Evolutionary conservation across 2,888 invertebrate genomes (phyloP), one percentile per base, ranked within the genome.

Genomic region (Phoronis australis): DNA sequence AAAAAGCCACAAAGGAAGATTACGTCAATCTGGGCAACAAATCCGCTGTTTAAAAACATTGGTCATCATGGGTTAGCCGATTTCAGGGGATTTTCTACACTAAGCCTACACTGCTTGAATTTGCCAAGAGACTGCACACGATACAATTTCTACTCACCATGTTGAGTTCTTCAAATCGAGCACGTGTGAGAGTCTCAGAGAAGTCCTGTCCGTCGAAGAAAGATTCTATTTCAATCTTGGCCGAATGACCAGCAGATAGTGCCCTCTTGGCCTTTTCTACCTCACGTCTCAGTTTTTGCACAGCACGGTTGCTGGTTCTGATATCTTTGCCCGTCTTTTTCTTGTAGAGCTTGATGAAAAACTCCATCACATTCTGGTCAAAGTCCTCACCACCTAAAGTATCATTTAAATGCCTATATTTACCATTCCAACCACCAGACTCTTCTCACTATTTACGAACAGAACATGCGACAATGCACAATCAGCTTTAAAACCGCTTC

Each of bases 181-280:
- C 97, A 74, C 99, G 85, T 66, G 97, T 97, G 52, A 99, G 82
- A 2, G 93, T 92, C 80, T 97, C 97, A 5, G 93, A 90, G 85
- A 99, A 99, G 77, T 99, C 97, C 72, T 94, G 93, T 66, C 95
- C 94, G 75, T 97, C 96, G 68, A 87, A 94, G 85, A 99, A 90
- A 38, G 94, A 93, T 80, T 99, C 97, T 66, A 99, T 95, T 82
- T 99, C 99, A 73, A 99, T 93, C 77, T 90, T 87, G 68, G 94
- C 93, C 80, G 95, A 94, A 78, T 96, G 96, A 69, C 87, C 87
- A 51, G 91, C 87, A 48, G 95, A 95, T 64, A 99, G 83, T 25
- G 93, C 92, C 75, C 95, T 84, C 83, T 96, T 96, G 0, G 95
- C 96, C 80, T 95, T 95, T 77, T 96, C 96, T 23, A 95, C 95